Percentiles rank a stretch among this genome's conserved stretches.
phyloP scores from a whole-genome alignment of 30 jellyfish, hydroid and myxozoan genomes.

The Catostylus mosaicus region DNA sequence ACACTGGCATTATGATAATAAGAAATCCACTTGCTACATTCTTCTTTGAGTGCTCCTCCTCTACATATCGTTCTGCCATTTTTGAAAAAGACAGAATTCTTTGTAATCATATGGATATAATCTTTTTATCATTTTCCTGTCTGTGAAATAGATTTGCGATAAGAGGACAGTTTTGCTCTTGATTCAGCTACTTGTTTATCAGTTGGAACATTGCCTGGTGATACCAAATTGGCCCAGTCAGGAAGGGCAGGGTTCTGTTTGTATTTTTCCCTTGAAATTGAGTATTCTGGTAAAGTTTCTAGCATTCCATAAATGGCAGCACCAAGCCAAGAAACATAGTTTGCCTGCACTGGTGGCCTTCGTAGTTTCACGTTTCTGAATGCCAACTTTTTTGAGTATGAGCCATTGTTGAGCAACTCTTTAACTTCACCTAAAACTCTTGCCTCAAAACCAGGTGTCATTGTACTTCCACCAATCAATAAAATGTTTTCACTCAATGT shows the following conservation, averaged over 20 bases:
- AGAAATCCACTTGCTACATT: too few relatives aligned
- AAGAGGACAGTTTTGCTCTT: slow-evolving; percentile 72
- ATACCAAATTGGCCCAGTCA: slow-evolving; percentile 89
- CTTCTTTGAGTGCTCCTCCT: too few relatives aligned
- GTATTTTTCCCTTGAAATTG: slow-evolving; percentile 85
- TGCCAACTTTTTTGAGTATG: slow-evolving; percentile 71
- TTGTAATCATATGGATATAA: too few relatives aligned
- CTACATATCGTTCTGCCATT: too few relatives aligned
- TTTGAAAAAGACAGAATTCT: too few relatives aligned
- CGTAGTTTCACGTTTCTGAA: slow-evolving; percentile 61
- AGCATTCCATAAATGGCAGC: slow-evolving; percentile 95
- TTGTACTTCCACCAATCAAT: slow-evolving; percentile 88
- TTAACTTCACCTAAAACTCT: slow-evolving; percentile 81
- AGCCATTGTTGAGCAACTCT: slow-evolving; percentile 42
- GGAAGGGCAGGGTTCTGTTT: slow-evolving; percentile 70
- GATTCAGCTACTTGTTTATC: slow-evolving; percentile 47
- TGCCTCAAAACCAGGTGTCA: slow-evolving; percentile 93
- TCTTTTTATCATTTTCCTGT: slow-evolving; percentile 12
- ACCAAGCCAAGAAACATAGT: slow-evolving; percentile 92
- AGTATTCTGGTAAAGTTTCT: slow-evolving; percentile 81
- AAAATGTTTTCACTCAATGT: slow-evolving; percentile 79
- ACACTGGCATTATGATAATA: too few relatives aligned
- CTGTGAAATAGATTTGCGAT: slow-evolving; percentile 72
- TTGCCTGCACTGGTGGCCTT: slow-evolving; percentile 87
- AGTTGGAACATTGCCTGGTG: slow-evolving; percentile 31